Base-by-base conservation (phyloP, 2,888 invertebrate species). In the Drosophila macrospina region DNA sequence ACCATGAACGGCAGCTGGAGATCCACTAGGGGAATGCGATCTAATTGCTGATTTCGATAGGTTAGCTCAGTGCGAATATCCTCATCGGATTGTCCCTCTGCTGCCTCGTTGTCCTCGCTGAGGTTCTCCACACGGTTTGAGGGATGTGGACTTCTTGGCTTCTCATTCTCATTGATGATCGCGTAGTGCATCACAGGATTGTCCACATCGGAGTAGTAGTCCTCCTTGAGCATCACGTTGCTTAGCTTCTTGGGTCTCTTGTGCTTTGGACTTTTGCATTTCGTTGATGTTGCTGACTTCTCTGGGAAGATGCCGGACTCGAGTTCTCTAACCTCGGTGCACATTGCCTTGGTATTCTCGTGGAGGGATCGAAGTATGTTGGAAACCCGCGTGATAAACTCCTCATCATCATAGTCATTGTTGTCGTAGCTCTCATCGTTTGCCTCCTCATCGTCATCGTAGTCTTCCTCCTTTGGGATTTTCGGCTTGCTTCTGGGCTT, bases 341-440 rank as follows among this genome's bases (percentile, higher is more conserved):
- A 0, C 4, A 82, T 34, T 1, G 47, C 30, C 4, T 56, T 42
- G 0, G 47, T 48, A 20, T 50, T 67, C 0, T 51, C 11, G 3
- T 54, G 11, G 0, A 80, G 32, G 0, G 36, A 0, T 1, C 16
- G 10, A n/a, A 80, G 15, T 1, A 77, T 8, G 11, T 67, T 60
- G 15, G 37, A 13, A 5, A 77, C 8, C 1, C 65, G 69, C 0
- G 24, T 24, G 6, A 13, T n/a, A 13, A 74, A 50, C 0, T 39
- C 13, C 6, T n/a, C 44, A 0, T 7, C n/a, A 6, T 51, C 39
- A 2, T 47, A 20, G 1, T 15, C 24, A 4, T 10, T 8, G 0
- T 11, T 26, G n/a, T 44, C 36, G 2, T 28, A 15, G 6, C 1
- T 1, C 0, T 39, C 39, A 6, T 42, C 10, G 5, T 26, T n/a